Evolutionary conservation across 2,797 vertebrate genomes (phyloP), one percentile per base, ranked within the genome.

Genomic region (Sebastes aleutianus): DNA sequence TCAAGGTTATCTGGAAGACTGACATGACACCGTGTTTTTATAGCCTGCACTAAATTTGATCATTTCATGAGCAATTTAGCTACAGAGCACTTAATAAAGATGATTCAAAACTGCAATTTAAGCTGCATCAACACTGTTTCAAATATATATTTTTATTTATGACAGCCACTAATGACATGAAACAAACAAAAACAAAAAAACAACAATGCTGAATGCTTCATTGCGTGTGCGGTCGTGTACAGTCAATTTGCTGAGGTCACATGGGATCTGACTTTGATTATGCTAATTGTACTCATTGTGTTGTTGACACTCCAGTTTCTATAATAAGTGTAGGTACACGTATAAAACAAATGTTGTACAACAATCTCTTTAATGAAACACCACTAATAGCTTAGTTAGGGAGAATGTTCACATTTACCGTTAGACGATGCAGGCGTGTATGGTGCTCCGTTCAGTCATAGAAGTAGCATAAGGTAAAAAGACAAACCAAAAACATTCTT

Each of bases 1-100:
- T 53, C 73, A 83, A 87, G 78, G 82, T 86, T 82, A 78, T 63
- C 20, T 29, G 22, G 14, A 70, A 62, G 34, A 67, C 9, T 76
- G n/a, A 31, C 18, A 9, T 6, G 0, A 18, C 14, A 10, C 26
- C 6, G 9, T 67, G 1, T 29, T 47, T 73, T 56, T 34, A 36
- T 18, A 50, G 31, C 47, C 4, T 47, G 39, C 47, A 20, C n/a
- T 64, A 24, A 68, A 61, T 18, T 70, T 10, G 73, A 64, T 64
- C 43, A 31, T 66, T 74, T 85, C 57, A 16, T 8, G 5, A 80
- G 10, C 24, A 62, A 14, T 43, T 32, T 9, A 22, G 22, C 9
- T 22, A 16, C 14, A 14, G 22, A 8, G 11, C 5, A 53, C 43
- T 69, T 32, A 43, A 50, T 18, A 36, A 34, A 27, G 5, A 26